phyloP scores from a whole-genome alignment of 2,888 invertebrate genomes.

The Epistrophella euchroma region DNA sequence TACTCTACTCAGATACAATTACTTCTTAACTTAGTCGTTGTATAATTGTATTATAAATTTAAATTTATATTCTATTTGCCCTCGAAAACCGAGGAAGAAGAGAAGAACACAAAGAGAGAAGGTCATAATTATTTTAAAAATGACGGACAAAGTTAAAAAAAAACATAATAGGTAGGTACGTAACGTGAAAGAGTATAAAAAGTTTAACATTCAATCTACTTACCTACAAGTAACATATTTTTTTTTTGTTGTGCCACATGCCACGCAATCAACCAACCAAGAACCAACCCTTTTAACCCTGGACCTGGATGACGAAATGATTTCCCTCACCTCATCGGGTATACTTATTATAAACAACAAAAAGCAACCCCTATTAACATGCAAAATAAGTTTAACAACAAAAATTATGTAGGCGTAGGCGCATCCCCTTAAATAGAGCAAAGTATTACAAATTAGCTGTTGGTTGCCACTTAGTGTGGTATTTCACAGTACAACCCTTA shows the following conservation, averaged over 20 bases:
- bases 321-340: slow-evolving; percentile 15
- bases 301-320: slow-evolving; percentile 2
- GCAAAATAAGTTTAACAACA: slow-evolving; percentile 62
- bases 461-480: slow-evolving; percentile 27
- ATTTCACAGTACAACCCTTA: slow-evolving; percentile 27
- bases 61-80: background rate
- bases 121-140: background rate
- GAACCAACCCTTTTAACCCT: background rate
- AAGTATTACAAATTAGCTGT: slow-evolving; percentile 61
- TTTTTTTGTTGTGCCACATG: background rate
- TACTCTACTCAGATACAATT: background rate
- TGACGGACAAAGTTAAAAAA: background rate
- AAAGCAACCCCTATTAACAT: slow-evolving; percentile 52
- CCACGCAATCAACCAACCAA: slow-evolving; percentile 1
- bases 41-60: slow-evolving; percentile 2
- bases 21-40: background rate
- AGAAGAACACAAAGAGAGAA: background rate
- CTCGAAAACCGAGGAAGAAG: background rate
- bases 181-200: background rate
- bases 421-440: slow-evolving; percentile 43
- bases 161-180: background rate
- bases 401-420: slow-evolving; percentile 60
- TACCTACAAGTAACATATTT: background rate
- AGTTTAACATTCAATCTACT: background rate
- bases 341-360: slow-evolving; percentile 14